Evolutionary conservation across 2,113 vertebrate genomes (phyloP), one percentile per base, ranked within the genome.

Genomic region (Seriola dumerili): DNA sequence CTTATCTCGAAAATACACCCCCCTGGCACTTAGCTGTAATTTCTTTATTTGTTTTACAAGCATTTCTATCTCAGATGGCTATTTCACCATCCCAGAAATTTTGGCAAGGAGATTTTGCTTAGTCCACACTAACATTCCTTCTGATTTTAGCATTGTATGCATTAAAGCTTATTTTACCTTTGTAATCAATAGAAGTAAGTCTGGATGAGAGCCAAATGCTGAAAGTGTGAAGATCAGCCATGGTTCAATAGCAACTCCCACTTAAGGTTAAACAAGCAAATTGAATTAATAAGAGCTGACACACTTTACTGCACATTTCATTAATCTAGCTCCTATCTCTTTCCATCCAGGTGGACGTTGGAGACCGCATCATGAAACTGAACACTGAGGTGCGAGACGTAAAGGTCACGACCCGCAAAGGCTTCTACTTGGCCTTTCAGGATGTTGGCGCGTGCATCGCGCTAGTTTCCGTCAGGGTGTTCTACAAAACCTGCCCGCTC

Each of bases 381-480:
- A 99, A 99, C 78, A 99, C 98, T 0, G 98, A 99, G 92, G 96
- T 99, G 50, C 95, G 98, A 81, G 98, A 99, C 16, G 98, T 99
- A 2, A 98, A 97, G 0, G 97, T 98, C 0, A 87, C 97, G 50
- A 97, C 96, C 81, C 96, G 95, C 89, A 99, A 99, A 52, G 98
- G 98, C 5, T 99, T 99, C 95, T 99, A 99, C 85, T 87, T 99
- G 96, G 98, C 98, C 52, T 99, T 99, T 81, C 98, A 99, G 95
- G 98, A 99, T 0, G 98, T 99, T 0, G 98, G 98, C 0, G 98
- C 98, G 64, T 99, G 98, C 92, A 99, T 99, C 0, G 98, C 98
- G 78, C 89, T 99, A 90, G 98, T 99, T 16, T 99, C 98, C 0
- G 98, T 99, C 8, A 95, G 98, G 0, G 98, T 99, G 77, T 99